Conservation (phyloP, 2,113 vertebrate genomes). For the Notarius quadriscutis region DNA sequence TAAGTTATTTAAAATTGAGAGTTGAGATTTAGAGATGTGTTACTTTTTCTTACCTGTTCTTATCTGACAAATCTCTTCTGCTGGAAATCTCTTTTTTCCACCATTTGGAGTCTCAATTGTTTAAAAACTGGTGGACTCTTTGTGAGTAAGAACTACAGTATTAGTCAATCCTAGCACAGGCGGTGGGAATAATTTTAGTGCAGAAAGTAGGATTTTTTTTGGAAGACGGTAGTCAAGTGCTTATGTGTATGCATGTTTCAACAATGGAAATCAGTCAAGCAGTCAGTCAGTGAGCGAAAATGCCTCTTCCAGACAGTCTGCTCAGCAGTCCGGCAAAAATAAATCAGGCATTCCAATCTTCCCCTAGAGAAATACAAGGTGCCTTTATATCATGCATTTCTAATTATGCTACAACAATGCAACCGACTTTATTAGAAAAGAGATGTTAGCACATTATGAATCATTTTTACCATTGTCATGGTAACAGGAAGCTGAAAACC, state of each 20-base stretch:
- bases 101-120: neutral
- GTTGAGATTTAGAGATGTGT: neutral
- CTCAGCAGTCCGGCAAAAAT: neutral
- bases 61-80: neutral
- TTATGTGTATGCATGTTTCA: slow-evolving; percentile 4
- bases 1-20: neutral
- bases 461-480: slow-evolving; percentile 75
- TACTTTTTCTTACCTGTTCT: neutral
- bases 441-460: slow-evolving; percentile 70
- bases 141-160: neutral
- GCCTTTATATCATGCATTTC: slow-evolving; percentile 67
- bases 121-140: neutral
- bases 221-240: neutral
- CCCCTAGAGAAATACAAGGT: slow-evolving; percentile 53
- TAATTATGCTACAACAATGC: slow-evolving; percentile 71
- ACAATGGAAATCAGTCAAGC: slow-evolving; percentile 12
- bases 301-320: slow-evolving; percentile 6
- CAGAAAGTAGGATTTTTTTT: neutral
- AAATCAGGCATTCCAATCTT: slow-evolving; percentile 55
- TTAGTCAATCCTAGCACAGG: neutral
- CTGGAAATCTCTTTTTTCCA: neutral
- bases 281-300: slow-evolving; percentile 6
- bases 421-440: slow-evolving; percentile 73
- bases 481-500: slow-evolving; percentile 76
- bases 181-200: neutral